These are phyloP conservation scores for Torymus tubicola DNA, from an alignment of 2,888 invertebrate species.

Conservation along the genomic window DNA sequence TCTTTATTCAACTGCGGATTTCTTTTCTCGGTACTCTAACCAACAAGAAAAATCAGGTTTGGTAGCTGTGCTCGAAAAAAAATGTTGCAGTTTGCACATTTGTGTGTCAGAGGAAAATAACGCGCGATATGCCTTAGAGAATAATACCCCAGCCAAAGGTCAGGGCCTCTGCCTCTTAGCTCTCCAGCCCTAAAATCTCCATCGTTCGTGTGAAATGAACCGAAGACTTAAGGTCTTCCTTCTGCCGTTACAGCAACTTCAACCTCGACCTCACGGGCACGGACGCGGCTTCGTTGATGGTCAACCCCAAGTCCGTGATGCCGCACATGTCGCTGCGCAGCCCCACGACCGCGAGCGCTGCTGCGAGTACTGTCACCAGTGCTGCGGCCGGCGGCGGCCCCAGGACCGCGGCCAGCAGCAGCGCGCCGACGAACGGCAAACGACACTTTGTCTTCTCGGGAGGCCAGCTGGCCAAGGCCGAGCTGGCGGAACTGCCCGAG, in stretches of 20 bases:
- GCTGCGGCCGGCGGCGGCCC: constrained; percentile 39
- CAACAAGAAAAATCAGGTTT: too few relatives aligned
- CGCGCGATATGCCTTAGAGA: too few relatives aligned
- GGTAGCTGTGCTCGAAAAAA: too few relatives aligned
- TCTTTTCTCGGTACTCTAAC: too few relatives aligned
- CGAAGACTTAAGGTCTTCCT: constrained; percentile 53
- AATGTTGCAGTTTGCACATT: too few relatives aligned
- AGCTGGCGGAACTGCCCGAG: constrained; percentile 57
- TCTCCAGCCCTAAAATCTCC: too few relatives aligned
- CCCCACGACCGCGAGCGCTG: not conserved
- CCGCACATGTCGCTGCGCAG: constrained; percentile 80
- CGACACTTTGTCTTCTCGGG: constrained; percentile 68
- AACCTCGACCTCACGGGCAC: constrained; percentile 83
- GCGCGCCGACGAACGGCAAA: constrained; percentile 54
- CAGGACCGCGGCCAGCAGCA: constrained; percentile 10
- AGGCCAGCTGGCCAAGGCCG: constrained; percentile 64
- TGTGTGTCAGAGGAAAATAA: too few relatives aligned
- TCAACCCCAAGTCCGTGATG: constrained; percentile 94
- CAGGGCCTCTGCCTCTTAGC: too few relatives aligned
- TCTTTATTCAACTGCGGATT: too few relatives aligned
- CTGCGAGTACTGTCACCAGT: not conserved
- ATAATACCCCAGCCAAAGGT: too few relatives aligned
- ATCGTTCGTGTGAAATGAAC: constrained; percentile 34
- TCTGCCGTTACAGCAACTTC: constrained; percentile 77
- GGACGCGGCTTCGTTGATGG: constrained; percentile 88